These are phyloP conservation scores for Platygyra sinensis DNA, from an alignment of 64 coral and sea anemone species.

Conservation along the genomic window DNA sequence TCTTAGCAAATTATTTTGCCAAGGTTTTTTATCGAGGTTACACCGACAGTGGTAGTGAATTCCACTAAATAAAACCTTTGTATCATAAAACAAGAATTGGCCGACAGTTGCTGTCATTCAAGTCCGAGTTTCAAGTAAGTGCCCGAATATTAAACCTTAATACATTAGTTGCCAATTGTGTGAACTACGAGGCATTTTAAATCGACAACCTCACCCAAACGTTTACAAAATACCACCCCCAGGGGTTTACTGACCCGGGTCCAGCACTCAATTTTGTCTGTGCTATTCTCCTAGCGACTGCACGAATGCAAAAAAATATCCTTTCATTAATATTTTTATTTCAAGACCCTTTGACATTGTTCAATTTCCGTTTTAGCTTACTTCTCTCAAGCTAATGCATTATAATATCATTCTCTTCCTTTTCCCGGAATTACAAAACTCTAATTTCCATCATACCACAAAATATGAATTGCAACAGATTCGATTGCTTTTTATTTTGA, in stretches of 20 bases:
- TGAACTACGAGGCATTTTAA: too few species aligned
- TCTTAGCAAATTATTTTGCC: background rate
- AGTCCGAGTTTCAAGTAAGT: too few species aligned
- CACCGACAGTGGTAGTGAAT: background rate
- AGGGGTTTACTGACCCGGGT: background rate
- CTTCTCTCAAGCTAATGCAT: too few species aligned
- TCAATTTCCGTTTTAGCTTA: slow-evolving; percentile 25
- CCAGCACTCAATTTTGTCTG: background rate
- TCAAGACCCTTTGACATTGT: background rate
- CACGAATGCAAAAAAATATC: background rate
- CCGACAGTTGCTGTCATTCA: too few species aligned
- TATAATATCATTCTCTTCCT: background rate
- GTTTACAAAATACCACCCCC: too few species aligned
- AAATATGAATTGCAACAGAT: background rate
- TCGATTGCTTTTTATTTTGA: background rate
- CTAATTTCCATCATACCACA: background rate
- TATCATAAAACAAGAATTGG: background rate
- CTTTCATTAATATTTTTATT: background rate
- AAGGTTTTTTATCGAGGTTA: background rate
- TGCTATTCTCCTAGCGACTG: background rate
- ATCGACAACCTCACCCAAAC: too few species aligned
- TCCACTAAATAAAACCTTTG: background rate
- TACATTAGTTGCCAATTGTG: too few species aligned
- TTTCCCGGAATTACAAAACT: background rate
- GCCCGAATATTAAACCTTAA: too few species aligned